Conservation (phyloP, 2,888 invertebrate species). For the Drosophila mayaguana region DNA sequence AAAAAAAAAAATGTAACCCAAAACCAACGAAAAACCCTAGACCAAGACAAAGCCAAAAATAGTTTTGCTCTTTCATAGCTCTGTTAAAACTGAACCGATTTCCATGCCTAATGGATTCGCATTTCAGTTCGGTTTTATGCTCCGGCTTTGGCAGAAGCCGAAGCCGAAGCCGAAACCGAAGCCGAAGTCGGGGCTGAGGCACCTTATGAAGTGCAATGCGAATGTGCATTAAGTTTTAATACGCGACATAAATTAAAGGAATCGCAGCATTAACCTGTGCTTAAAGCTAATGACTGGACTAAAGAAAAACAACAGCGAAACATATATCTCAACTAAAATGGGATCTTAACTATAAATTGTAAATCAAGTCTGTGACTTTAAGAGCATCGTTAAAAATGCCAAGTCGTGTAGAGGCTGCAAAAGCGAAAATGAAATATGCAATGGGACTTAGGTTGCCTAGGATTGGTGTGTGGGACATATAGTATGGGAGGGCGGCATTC, state of each 20-base stretch:
- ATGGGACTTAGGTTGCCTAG: neutral
- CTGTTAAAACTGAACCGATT: slow-evolving; percentile 1
- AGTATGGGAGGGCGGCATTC: neutral
- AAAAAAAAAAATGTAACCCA: neutral
- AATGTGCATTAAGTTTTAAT: slow-evolving; percentile 18
- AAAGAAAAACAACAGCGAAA: neutral
- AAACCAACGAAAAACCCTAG: neutral
- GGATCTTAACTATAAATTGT: slow-evolving; percentile 20
- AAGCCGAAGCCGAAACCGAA: neutral
- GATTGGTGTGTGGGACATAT: neutral
- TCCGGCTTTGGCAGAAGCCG: no score
- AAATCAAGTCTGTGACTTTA: slow-evolving; percentile 25
- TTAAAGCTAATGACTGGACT: slow-evolving; percentile 19
- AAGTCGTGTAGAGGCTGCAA: neutral
- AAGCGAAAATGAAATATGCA: neutral
- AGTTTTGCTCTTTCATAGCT: neutral
- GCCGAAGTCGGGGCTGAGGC: neutral
- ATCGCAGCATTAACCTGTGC: slow-evolving; percentile 2
- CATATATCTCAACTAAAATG: neutral
- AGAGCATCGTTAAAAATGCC: slow-evolving; percentile 35
- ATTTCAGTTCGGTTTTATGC: neutral
- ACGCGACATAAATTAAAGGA: slow-evolving; percentile 19
- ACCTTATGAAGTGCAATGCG: slow-evolving; percentile 6
- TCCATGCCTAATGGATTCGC: neutral
- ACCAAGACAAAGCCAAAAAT: neutral